Conservation (phyloP, 1,140 invertebrate genomes). For the Drosophila santomea region DNA sequence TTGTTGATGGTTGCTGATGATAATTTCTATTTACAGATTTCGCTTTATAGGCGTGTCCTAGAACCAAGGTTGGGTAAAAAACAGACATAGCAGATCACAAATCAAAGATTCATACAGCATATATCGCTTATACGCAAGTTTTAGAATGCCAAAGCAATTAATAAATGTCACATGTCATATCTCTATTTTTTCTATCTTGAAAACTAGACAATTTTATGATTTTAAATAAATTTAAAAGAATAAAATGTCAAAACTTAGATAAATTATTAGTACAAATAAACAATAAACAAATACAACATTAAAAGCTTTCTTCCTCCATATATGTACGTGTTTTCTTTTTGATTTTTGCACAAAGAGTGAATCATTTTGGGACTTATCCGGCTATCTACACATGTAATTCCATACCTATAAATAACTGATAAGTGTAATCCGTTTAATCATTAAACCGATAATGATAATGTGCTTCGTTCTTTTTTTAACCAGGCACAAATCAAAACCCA, state of each 20-base stretch:
- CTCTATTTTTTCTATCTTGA: background rate
- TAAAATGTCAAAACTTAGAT: no score
- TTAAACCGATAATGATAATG: conserved; percentile 35
- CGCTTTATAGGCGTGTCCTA: conserved; percentile 71
- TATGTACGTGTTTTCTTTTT: background rate
- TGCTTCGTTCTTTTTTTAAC: conserved; percentile 17
- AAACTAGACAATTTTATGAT: no score
- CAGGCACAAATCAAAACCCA: conserved; percentile 79
- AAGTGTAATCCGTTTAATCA: conserved; percentile 36
- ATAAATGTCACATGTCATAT: background rate
- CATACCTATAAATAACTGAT: conserved; percentile 35
- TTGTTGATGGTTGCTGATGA: conserved; percentile 64
- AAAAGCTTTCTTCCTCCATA: background rate
- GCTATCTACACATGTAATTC: conserved; percentile 17
- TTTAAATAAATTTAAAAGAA: no score
- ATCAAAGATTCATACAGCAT: conserved; percentile 48
- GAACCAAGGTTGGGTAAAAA: conserved; percentile 65
- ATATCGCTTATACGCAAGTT: conserved; percentile 13
- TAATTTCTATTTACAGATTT: conserved; percentile 81
- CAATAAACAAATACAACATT: background rate
- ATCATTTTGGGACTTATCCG: conserved; percentile 20
- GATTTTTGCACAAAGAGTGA: conserved; percentile 18
- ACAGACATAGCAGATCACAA: conserved; percentile 30
- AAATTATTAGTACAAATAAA: background rate
- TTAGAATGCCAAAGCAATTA: background rate